Percentiles rank a stretch among this genome's conserved stretches.
These are phyloP conservation scores for Drosophila ironensis DNA, from an alignment of 1,140 invertebrate species.

Conservation along the genomic window DNA sequence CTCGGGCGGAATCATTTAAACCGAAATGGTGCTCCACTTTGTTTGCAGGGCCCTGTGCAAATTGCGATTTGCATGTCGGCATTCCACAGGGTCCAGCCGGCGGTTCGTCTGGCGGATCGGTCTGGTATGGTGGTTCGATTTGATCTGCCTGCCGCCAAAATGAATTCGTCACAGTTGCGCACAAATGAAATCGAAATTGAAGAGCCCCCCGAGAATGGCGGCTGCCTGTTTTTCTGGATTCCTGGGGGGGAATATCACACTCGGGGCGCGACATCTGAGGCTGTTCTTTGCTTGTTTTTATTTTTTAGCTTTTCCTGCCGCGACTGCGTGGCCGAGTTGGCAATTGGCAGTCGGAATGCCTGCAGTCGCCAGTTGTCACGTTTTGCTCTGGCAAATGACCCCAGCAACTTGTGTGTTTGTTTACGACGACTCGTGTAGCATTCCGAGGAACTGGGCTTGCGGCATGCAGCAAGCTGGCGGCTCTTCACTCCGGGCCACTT, in stretches of 20 bases:
- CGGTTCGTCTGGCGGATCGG: slow-evolving; percentile 19
- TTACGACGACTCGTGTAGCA: slow-evolving; percentile 48
- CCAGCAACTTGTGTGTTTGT: slow-evolving; percentile 29
- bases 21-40: neutral
- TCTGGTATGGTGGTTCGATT: slow-evolving; percentile 22
- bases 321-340: slow-evolving; percentile 20
- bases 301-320: neutral
- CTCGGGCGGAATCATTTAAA: neutral
- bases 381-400: slow-evolving; percentile 51
- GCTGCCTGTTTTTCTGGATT: neutral
- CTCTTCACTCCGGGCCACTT: neutral
- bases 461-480: slow-evolving; percentile 17
- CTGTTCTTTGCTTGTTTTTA: neutral
- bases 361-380: slow-evolving; percentile 38
- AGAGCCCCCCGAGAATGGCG: slow-evolving; percentile 16
- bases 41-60: slow-evolving; percentile 25
- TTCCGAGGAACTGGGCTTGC: slow-evolving; percentile 35
- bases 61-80: slow-evolving; percentile 59
- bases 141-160: slow-evolving; percentile 34
- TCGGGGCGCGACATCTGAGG: slow-evolving; percentile 20
- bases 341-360: slow-evolving; percentile 25
- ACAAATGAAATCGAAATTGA: slow-evolving; percentile 52
- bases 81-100: slow-evolving; percentile 24
- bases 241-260: neutral
- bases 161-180: slow-evolving; percentile 49